phyloP scores from a whole-genome alignment of 2,797 vertebrate genomes.

The Lacerta viridis region DNA sequence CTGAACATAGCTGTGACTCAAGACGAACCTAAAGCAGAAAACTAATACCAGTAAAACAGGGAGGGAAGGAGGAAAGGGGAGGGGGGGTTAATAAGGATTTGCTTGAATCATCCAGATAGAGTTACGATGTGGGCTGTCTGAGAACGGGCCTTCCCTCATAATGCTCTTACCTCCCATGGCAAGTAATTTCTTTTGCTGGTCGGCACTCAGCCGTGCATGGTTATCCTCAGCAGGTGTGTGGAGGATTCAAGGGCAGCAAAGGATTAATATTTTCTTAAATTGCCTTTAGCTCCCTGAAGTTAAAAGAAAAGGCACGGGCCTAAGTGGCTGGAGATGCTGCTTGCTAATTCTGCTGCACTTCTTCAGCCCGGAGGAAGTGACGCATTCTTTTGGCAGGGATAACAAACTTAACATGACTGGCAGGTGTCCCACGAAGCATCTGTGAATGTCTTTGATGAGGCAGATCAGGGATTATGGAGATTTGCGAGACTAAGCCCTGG shows the following conservation, averaged over 20 bases:
- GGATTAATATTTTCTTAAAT: constrained; percentile 41
- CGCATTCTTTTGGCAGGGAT: not conserved
- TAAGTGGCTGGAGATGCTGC: constrained; percentile 9
- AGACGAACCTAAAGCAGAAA: constrained; percentile 13
- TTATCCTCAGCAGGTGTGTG: constrained; percentile 35
- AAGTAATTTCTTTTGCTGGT: constrained; percentile 41
- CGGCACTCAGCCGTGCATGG: constrained; percentile 16
- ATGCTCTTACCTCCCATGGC: constrained; percentile 18
- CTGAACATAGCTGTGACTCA: not conserved
- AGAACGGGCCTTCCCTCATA: not conserved
- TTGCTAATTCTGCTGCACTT: constrained; percentile 29
- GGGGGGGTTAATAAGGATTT: not conserved
- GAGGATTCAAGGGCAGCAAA: constrained; percentile 37
- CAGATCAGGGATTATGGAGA: not conserved
- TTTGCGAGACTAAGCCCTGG: not conserved
- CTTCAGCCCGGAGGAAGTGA: constrained; percentile 41
- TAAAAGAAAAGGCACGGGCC: constrained; percentile 23
- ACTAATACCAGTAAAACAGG: not conserved
- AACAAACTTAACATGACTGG: not conserved
- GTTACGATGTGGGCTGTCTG: not conserved
- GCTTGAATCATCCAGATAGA: not conserved
- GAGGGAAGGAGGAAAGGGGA: not conserved
- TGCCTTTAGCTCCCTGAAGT: constrained; percentile 32
- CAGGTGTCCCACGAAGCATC: not conserved
- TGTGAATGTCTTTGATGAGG: not conserved